Conservation (phyloP, 2,113 vertebrate genomes). For the Saguinus imperator region DNA sequence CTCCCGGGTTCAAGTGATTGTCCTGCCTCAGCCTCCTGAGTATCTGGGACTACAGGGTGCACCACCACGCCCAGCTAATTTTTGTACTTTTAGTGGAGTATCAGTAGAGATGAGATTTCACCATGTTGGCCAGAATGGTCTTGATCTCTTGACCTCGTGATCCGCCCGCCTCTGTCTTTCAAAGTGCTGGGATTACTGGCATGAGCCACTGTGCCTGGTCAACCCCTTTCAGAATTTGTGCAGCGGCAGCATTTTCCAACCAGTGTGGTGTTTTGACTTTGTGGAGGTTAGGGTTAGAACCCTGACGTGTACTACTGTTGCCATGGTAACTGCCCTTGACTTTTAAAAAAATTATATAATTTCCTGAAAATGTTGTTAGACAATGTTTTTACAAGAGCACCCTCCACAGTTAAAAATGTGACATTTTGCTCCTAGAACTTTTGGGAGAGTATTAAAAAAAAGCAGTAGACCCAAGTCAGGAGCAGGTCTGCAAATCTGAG, state of each 20-base stretch:
- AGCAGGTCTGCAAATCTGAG: neutral
- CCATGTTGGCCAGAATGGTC: too few species aligned
- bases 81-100: too few species aligned
- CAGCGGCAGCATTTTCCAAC: neutral
- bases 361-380: conserved; percentile 46
- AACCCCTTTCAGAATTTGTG: neutral
- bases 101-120: too few species aligned
- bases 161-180: too few species aligned
- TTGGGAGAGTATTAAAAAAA: neutral
- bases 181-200: too few species aligned
- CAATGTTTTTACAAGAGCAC: conserved; percentile 28
- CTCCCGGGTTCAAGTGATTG: too few species aligned
- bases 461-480: neutral
- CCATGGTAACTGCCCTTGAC: neutral
- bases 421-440: conserved; percentile 30
- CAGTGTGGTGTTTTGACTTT: neutral
- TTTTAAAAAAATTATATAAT: conserved; percentile 2
- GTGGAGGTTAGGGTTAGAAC: conserved; percentile 1
- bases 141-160: too few species aligned
- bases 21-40: too few species aligned
- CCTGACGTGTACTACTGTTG: neutral
- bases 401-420: conserved; percentile 36
- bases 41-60: too few species aligned
- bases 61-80: too few species aligned
- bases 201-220: too few species aligned